A percentile compares a stretch with the other conserved stretches of the same genome.
Evolutionary conservation across 92 coral and sea anemone species (phyloP).

Genomic region (Siderastrea radians): DNA sequence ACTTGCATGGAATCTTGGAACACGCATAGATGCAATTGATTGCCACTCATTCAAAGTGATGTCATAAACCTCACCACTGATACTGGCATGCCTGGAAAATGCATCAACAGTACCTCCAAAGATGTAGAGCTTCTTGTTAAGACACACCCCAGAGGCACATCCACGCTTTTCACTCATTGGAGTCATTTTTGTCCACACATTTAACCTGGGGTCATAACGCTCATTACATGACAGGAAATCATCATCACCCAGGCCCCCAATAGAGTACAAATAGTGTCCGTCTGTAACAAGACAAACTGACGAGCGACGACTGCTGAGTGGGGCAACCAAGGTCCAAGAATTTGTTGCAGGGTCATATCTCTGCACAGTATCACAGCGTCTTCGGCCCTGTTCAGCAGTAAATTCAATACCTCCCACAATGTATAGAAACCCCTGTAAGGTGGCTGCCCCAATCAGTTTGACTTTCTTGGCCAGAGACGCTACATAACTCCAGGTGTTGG

Average conservation of each 20-base stretch:
- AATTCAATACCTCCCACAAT: constrained; percentile 84
- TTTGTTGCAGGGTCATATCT: constrained; percentile 80
- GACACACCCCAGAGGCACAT: constrained; percentile 77
- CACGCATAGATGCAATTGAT: constrained; percentile 77
- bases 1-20: constrained; percentile 90
- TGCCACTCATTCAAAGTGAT: constrained; percentile 78
- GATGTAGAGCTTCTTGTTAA: constrained; percentile 71
- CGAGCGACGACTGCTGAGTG: constrained; percentile 78
- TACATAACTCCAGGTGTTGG: constrained; percentile 80
- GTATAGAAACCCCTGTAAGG: constrained; percentile 74
- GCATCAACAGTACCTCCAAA: constrained; percentile 92
- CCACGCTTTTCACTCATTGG: constrained; percentile 86
- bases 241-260: constrained; percentile 81
- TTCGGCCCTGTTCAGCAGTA: constrained; percentile 67
- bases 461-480: constrained; percentile 75
- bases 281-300: constrained; percentile 82
- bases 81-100: constrained; percentile 75
- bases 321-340: constrained; percentile 70
- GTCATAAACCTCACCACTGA: constrained; percentile 80
- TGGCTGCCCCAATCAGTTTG: constrained; percentile 79
- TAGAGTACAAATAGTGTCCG: constrained; percentile 70
- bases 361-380: constrained; percentile 80
- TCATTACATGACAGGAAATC: constrained; percentile 76
- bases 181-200: constrained; percentile 78
- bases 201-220: constrained; percentile 72